A percentile compares a stretch with the other conserved stretches of the same genome.
phyloP scores from a whole-genome alignment of 2,113 vertebrate species.

The Benthochromis sp. region DNA sequence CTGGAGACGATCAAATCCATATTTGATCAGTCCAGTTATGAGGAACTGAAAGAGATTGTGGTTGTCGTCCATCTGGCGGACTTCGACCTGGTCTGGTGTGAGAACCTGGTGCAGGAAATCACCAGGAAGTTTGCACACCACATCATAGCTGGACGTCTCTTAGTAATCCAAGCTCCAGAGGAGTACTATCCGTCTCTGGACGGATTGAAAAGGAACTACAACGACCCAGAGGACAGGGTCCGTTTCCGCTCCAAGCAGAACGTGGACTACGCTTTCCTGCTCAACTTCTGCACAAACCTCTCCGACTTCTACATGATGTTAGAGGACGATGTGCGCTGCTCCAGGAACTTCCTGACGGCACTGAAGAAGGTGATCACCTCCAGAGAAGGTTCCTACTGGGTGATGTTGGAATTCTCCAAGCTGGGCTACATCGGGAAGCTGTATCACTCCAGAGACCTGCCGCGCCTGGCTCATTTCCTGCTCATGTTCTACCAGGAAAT shows the following conservation, averaged over 20 bases:
- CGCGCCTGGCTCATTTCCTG: constrained; percentile 91
- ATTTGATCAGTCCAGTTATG: constrained; percentile 98
- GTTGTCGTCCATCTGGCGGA: constrained; percentile 94
- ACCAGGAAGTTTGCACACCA: constrained; percentile 95
- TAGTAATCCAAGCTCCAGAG: constrained; percentile 93
- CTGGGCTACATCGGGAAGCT: constrained; percentile 98
- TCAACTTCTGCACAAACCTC: constrained; percentile 96
- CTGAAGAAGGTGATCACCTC: constrained; percentile 97
- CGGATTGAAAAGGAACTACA: constrained; percentile 96
- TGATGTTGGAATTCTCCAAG: constrained; percentile 97
- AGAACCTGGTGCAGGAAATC: constrained; percentile 85
- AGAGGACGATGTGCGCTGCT: constrained; percentile 94
- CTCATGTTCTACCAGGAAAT: constrained; percentile 99
- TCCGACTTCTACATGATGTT: constrained; percentile 99
- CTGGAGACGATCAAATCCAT: constrained; percentile 94
- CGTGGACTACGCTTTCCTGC: constrained; percentile 82
- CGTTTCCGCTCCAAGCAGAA: constrained; percentile 98
- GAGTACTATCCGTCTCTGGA: constrained; percentile 90
- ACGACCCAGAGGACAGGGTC: constrained; percentile 93
- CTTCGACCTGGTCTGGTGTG: constrained; percentile 73
- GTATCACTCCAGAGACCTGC: constrained; percentile 82
- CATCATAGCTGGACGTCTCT: constrained; percentile 89
- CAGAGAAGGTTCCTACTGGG: constrained; percentile 93
- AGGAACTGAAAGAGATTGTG: constrained; percentile 92
- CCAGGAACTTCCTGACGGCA: constrained; percentile 92